These are phyloP conservation scores for Ptilonorhynchus violaceus DNA, from an alignment of 2,113 vertebrate genomes.

Conservation along the genomic window DNA sequence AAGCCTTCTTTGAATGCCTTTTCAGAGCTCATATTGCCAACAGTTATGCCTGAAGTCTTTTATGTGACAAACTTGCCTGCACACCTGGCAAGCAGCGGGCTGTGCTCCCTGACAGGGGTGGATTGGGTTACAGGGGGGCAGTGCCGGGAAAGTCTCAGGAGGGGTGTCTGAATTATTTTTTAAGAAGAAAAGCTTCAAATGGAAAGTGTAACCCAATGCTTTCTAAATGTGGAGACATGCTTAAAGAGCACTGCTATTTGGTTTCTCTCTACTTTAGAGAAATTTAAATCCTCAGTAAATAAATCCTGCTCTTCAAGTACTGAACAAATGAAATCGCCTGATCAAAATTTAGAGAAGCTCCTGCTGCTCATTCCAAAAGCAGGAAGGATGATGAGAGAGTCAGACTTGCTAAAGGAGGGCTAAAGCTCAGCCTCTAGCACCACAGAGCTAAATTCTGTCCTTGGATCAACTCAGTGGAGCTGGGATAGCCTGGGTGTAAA, in stretches of 20 bases:
- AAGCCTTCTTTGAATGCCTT: background rate
- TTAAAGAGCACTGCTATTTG: slow-evolving; percentile 59
- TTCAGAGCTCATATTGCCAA: slow-evolving; percentile 20
- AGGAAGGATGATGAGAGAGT: background rate
- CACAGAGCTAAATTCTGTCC: background rate
- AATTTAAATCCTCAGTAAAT: slow-evolving; percentile 62
- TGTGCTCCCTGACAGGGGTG: background rate
- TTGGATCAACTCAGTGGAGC: background rate
- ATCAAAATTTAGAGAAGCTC: slow-evolving; percentile 28
- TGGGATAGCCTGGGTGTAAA: background rate
- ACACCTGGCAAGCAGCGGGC: slow-evolving; percentile 50
- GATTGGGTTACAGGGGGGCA: slow-evolving; percentile 58
- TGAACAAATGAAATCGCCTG: slow-evolving; percentile 41
- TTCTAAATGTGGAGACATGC: slow-evolving; percentile 38
- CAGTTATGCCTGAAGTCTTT: background rate
- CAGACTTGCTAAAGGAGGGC: background rate
- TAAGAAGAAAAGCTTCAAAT: slow-evolving; percentile 67
- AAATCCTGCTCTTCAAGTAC: slow-evolving; percentile 48
- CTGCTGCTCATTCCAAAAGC: background rate
- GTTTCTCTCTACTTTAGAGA: slow-evolving; percentile 56
- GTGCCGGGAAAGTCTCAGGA: slow-evolving; percentile 36
- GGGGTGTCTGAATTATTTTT: slow-evolving; percentile 55
- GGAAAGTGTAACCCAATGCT: slow-evolving; percentile 69
- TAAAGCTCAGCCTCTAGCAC: background rate
- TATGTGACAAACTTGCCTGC: slow-evolving; percentile 32